Evolutionary conservation across 1,140 invertebrate genomes (phyloP).

Genomic region (Ridgeia piscesae): DNA sequence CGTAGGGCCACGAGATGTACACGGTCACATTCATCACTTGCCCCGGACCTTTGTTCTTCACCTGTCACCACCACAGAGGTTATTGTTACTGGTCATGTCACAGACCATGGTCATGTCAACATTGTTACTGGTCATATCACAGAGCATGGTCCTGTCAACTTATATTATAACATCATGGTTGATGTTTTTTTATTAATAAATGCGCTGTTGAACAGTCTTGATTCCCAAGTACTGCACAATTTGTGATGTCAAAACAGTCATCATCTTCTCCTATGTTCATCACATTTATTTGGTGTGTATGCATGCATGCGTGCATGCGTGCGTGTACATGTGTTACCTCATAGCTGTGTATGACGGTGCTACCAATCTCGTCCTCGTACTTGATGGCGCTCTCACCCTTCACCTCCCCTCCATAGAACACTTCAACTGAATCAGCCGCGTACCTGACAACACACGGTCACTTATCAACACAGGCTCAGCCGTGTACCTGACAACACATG

Average conservation of each 20-base stretch:
- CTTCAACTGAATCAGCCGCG: slow-evolving; percentile 66
- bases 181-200: neutral
- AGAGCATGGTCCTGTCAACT: neutral
- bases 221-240: too few relatives aligned
- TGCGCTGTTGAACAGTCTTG: too few relatives aligned
- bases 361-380: slow-evolving; percentile 82
- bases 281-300: too few relatives aligned
- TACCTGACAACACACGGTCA: neutral
- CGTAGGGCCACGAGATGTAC: slow-evolving; percentile 85
- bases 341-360: slow-evolving; percentile 80
- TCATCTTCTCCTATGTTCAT: too few relatives aligned
- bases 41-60: slow-evolving; percentile 82
- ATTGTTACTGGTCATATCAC: neutral
- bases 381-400: slow-evolving; percentile 81
- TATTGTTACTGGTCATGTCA: neutral
- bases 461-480: too few relatives aligned
- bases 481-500: too few relatives aligned
- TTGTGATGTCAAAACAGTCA: too few relatives aligned
- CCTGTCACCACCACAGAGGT: slow-evolving; percentile 37
- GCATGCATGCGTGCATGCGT: too few relatives aligned
- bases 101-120: neutral
- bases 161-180: neutral
- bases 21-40: slow-evolving; percentile 76
- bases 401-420: slow-evolving; percentile 82
- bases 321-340: slow-evolving; percentile 62